Base-by-base conservation (phyloP, 2,888 invertebrate genomes). In the Ennomos erosarius region DNA sequence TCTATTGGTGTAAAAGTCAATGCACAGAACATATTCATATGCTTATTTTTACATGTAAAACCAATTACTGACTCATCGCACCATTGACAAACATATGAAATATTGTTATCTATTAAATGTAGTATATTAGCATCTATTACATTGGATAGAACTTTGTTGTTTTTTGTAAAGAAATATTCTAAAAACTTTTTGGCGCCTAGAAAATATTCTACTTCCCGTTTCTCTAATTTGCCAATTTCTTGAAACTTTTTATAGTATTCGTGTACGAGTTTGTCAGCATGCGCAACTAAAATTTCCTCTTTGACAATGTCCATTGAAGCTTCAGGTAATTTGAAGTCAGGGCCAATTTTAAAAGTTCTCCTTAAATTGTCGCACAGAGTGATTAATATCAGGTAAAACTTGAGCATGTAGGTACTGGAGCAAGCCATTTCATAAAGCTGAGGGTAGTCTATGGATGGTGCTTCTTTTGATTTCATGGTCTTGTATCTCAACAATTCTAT, bases 11-110 rank as follows among this genome's bases (percentile, higher is more conserved):
- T 87, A 39, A 90, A 87, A 26, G 85, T 84, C 13, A 84, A 33
- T 10, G 79, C 74, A 77, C 92, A 92, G 68, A 87, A 84, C 76
- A 84, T 81, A 62, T 88, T 92, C 1, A 81, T 44, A 73, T 91
- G 91, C 1, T 77, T 77, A 50, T 74, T 65, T 59, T 64, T 69
- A 73, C 92, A 91, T 0, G 73, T 64, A 65, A 87, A 87, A 0
- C 78, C 79, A n/a, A 70, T 59, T 4, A 89, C 64, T 45, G 55
- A 62, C 37, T 83, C 75, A 65, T 89, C 85, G 73, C 92, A 92
- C 62, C 85, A 76, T 49, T 89, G 88, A 61, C 91, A 92, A 1
- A 59, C 63, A 59, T 82, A 83, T 43, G 78, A 64, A 50, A 54
- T 61, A 10, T 65, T 62, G 1, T 16, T 48, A 35, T 70, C 63